Evolutionary conservation across 2,888 invertebrate species (phyloP), one percentile per base, ranked within the genome.

Genomic region (Parnassius orleans): DNA sequence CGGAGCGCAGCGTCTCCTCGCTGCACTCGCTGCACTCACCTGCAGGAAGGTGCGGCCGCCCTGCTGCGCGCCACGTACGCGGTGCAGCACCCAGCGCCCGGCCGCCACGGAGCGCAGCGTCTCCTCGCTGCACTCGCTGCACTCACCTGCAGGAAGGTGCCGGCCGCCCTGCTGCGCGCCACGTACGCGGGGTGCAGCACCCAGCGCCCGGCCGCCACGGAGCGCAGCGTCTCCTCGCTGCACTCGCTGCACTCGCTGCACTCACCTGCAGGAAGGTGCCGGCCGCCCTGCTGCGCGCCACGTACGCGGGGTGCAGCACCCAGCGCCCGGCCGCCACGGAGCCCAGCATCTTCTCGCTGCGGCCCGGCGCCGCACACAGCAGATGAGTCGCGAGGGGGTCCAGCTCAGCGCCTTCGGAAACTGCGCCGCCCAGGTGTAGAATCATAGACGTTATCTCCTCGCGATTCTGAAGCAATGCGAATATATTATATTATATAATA

Each of bases 251-350:
- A 24, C 24, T 24, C 7, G 24, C 24, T 12, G 12, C 2, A 47
- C 73, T 94, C 83, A 3, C 48, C 48, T n/a, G 48, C 48, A 96
- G 78, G 76, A 97, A 96, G 64, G 75, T 75, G 0, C 93, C 93
- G 1, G 87, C 87, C 41, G 92, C 88, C 10, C 93, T 83, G 61
- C 95, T 96, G 53, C 95, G 92, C 7, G 94, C 93, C 1, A 98
- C 84, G 75, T 97, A 98, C 0, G 94, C 93, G 1, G 94, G 93
- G 72, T 96, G 96, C n/a, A 98, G 84, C 11, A 98, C 93, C 98
- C 98, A 98, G 73, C 96, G 95, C 15, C 98, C 98, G 0, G 96
- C 93, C 0, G 98, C 98, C 65, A 98, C 94, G 64, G 95, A 95
- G 0, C 96, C 95, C 41, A 98, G 88, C 86, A 96, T 94, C 88